A percentile compares a stretch with the other conserved stretches of the same genome.
Conservation (phyloP, 1,140 invertebrate species). For the Paracyclopina nana region DNA sequence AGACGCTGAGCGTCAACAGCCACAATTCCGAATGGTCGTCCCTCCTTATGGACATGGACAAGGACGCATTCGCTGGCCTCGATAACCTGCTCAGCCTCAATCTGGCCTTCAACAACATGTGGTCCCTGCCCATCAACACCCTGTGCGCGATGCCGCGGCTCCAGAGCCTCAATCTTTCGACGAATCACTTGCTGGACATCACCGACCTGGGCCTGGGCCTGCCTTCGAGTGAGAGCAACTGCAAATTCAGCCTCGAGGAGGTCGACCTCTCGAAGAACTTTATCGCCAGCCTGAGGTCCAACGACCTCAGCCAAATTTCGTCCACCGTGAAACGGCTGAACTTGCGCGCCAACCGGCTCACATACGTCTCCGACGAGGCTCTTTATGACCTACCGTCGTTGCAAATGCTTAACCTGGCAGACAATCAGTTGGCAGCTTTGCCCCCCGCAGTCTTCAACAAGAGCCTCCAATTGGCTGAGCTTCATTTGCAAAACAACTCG, state of each 20-base stretch:
- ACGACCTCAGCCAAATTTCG: neutral
- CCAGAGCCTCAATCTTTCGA: slow-evolving; percentile 36
- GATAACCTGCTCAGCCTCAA: slow-evolving; percentile 35
- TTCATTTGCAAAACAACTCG: slow-evolving; percentile 39
- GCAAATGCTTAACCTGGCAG: slow-evolving; percentile 12
- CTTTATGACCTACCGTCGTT: slow-evolving; percentile 18
- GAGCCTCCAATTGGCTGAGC: slow-evolving; percentile 43
- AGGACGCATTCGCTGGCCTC: slow-evolving; percentile 1
- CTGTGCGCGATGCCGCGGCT: slow-evolving; percentile 50
- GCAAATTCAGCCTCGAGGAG: neutral
- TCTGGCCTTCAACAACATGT: slow-evolving; percentile 69
- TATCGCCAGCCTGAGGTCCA: slow-evolving; percentile 29
- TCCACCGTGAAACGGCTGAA: slow-evolving; percentile 31
- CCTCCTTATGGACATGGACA: slow-evolving; percentile 18
- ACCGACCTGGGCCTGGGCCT: slow-evolving; percentile 51
- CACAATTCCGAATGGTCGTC: slow-evolving; percentile 32
- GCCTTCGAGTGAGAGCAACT: neutral
- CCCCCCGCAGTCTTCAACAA: slow-evolving; percentile 36
- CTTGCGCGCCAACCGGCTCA: slow-evolving; percentile 43
- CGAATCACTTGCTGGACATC: slow-evolving; percentile 49
- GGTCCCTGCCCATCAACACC: slow-evolving; percentile 57
- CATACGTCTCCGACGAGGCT: slow-evolving; percentile 21
- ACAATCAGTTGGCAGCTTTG: slow-evolving; percentile 22
- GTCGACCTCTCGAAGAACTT: slow-evolving; percentile 44
- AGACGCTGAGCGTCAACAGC: slow-evolving; percentile 46